These are phyloP conservation scores for Megaleporinus macrocephalus DNA, from an alignment of 2,113 vertebrate genomes.

Conservation along the genomic window DNA sequence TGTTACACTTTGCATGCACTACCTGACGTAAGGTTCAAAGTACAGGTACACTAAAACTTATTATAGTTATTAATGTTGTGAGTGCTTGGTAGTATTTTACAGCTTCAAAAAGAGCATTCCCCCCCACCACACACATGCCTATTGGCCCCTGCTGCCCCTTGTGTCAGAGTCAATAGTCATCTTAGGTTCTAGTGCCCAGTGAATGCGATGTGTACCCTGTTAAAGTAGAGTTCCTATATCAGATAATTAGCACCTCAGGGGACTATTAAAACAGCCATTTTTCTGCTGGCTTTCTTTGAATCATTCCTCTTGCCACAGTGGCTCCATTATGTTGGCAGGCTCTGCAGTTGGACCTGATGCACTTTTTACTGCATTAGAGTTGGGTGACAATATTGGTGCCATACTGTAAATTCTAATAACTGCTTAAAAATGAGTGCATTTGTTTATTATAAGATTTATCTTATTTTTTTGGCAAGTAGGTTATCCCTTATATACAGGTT, in stretches of 20 bases:
- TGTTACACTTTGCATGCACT: too few relatives aligned
- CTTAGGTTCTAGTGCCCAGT: background rate
- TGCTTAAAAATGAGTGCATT: background rate
- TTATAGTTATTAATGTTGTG: too few relatives aligned
- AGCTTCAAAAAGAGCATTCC: background rate
- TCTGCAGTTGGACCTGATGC: background rate
- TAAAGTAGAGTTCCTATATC: slow-evolving; percentile 7
- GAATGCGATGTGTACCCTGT: background rate
- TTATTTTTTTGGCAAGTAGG: too few relatives aligned
- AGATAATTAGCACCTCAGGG: slow-evolving; percentile 35
- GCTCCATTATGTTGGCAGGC: background rate
- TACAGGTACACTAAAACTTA: too few relatives aligned
- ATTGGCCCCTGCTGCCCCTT: background rate
- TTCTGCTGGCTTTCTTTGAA: background rate
- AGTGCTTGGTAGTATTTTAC: too few relatives aligned
- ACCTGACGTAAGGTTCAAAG: too few relatives aligned
- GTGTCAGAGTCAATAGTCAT: background rate
- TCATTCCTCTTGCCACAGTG: background rate
- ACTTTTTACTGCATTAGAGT: background rate
- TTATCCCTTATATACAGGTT: too few relatives aligned
- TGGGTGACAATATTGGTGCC: background rate
- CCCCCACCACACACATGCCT: too few relatives aligned
- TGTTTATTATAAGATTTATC: too few relatives aligned
- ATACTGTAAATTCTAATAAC: background rate
- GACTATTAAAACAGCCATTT: background rate